phyloP scores from a whole-genome alignment of 2,113 vertebrate species.

The Camarhynchus parvulus region DNA sequence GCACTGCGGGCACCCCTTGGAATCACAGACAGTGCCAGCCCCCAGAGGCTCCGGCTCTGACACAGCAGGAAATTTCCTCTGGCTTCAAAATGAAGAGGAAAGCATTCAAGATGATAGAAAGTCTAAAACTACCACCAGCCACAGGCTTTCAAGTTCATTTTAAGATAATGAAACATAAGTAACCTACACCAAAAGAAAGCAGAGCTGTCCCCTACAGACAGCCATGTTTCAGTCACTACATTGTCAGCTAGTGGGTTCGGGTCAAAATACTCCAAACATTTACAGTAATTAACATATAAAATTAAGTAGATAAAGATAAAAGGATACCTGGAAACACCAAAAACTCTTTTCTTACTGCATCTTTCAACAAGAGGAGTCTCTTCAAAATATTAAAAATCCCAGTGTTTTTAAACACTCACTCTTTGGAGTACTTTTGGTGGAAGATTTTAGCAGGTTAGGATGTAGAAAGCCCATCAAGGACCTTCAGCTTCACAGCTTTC shows the following conservation, averaged over 20 bases:
- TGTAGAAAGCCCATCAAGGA: not conserved
- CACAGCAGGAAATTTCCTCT: not conserved
- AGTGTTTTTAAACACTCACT: not conserved
- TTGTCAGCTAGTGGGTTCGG: not conserved
- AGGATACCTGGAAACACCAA: not conserved
- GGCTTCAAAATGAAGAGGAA: not conserved
- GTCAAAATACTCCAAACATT: not conserved
- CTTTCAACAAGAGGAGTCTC: not conserved
- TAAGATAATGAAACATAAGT: not conserved
- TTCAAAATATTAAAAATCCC: not conserved
- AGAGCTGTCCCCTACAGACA: not conserved
- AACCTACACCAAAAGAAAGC: not conserved
- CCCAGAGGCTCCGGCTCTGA: not conserved
- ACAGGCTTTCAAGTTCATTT: not conserved
- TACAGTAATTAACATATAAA: not conserved
- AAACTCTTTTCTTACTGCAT: not conserved
- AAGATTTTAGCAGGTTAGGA: not conserved
- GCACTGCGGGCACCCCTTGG: not conserved
- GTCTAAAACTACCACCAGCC: not conserved
- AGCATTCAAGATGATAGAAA: not conserved
- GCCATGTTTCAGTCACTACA: not conserved
- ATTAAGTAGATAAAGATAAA: not conserved
- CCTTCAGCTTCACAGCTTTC: not conserved
- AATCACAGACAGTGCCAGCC: not conserved
- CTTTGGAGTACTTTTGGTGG: not conserved